Conservation (phyloP, 2,797 vertebrate genomes). For the Carcharodon carcharias region DNA sequence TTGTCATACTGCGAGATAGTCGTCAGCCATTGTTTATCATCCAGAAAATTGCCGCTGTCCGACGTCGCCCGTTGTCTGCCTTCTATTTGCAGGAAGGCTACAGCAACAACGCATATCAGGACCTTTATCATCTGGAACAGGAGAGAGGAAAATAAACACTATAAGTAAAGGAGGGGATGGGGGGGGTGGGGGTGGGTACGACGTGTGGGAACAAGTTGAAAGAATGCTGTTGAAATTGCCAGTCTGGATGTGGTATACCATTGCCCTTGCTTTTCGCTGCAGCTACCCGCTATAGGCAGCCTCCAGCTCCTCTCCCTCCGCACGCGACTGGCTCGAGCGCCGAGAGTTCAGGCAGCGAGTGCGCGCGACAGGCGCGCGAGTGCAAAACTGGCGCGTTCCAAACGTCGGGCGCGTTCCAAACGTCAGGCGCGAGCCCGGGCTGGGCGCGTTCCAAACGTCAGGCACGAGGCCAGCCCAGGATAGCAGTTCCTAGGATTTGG, state of each 20-base stretch:
- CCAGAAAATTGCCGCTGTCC: constrained; percentile 87
- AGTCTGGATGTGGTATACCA: background rate
- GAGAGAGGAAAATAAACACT: background rate
- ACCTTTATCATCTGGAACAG: constrained; percentile 67
- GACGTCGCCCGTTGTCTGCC: constrained; percentile 44
- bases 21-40: constrained; percentile 85
- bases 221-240: background rate
- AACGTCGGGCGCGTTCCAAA: background rate
- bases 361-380: background rate
- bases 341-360: background rate
- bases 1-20: constrained; percentile 66
- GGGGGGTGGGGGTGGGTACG: too few species aligned
- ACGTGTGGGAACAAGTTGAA: background rate
- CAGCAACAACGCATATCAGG: constrained; percentile 70
- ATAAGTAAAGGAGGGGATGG: background rate
- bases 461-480: background rate
- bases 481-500: background rate
- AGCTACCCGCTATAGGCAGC: background rate
- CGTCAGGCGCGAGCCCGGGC: background rate
- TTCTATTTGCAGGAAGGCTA: constrained; percentile 50
- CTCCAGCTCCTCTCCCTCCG: background rate
- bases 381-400: background rate
- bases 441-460: background rate
- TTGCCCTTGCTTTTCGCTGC: constrained; percentile 18
- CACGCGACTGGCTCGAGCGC: constrained; percentile 9